phyloP scores from a whole-genome alignment of 1,140 invertebrate genomes.

The Drosophila kohkoa region DNA sequence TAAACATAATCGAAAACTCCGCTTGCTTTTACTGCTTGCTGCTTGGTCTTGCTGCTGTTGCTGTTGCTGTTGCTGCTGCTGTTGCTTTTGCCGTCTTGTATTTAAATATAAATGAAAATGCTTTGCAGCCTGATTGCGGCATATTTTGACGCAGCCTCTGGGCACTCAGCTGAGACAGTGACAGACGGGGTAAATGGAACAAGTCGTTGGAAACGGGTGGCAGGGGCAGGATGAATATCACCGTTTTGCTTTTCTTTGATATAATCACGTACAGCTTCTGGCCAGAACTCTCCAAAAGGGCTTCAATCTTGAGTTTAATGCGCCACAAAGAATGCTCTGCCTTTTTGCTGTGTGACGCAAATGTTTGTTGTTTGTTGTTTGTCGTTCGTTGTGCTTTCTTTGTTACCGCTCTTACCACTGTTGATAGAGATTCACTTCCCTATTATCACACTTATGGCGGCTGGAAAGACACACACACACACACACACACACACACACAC shows the following conservation, averaged over 20 bases:
- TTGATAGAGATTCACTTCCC: conserved; percentile 26
- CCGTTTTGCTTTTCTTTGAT: conserved; percentile 74
- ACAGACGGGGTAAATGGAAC: conserved; percentile 7
- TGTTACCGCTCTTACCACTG: neutral
- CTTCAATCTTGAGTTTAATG: conserved; percentile 66
- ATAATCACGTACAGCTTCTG: conserved; percentile 81
- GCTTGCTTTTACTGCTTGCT: conserved; percentile 52
- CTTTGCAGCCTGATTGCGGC: conserved; percentile 81
- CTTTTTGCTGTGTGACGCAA: conserved; percentile 65
- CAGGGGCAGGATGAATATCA: neutral
- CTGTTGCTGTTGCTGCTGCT: conserved; percentile 37
- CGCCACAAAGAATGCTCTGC: conserved; percentile 66
- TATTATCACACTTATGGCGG: conserved; percentile 26
- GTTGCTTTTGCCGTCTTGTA: conserved; percentile 52
- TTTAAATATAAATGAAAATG: conserved; percentile 84
- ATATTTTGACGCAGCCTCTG: conserved; percentile 79
- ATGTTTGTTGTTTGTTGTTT: conserved; percentile 38
- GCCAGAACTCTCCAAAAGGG: conserved; percentile 57
- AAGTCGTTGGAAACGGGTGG: neutral
- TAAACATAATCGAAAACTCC: conserved; percentile 80
- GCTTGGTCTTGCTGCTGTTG: conserved; percentile 19
- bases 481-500: conserved; percentile 38
- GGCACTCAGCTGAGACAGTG: conserved; percentile 46
- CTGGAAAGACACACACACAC: conserved; percentile 41
- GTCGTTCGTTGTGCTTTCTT: conserved; percentile 16